phyloP scores from a whole-genome alignment of 1,140 invertebrate genomes.

The Trypoxylus dichotomus region DNA sequence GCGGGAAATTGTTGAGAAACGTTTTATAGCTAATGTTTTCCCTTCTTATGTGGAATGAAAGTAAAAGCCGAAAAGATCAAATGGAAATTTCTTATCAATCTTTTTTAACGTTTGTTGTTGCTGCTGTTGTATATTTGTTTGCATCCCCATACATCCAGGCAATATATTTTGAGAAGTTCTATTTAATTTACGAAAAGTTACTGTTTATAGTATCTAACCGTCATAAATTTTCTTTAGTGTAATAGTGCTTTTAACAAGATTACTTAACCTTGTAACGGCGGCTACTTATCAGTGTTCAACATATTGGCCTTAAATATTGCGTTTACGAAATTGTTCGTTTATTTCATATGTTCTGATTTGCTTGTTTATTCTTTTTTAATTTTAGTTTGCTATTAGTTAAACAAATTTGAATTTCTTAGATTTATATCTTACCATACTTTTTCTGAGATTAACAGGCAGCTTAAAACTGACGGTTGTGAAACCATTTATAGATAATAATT shows the following conservation, averaged over 20 bases:
- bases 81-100: slow-evolving; percentile 12
- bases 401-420: no score
- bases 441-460: no score
- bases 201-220: neutral
- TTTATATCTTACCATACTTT: no score
- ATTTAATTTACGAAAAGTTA: neutral
- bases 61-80: neutral
- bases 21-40: neutral
- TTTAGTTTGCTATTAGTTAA: no score
- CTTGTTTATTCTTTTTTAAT: no score
- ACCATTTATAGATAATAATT: no score
- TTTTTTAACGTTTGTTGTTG: neutral
- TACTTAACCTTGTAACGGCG: neutral
- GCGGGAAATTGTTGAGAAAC: neutral
- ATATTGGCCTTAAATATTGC: no score
- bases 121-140: neutral
- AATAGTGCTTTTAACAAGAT: neutral
- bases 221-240: neutral
- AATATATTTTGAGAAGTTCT: neutral
- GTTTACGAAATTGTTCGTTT: no score
- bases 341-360: no score
- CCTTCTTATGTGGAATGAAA: neutral
- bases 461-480: no score
- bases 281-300: neutral
- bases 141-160: neutral